phyloP scores from a whole-genome alignment of 1,140 invertebrate genomes.

The Theocolax elegans region DNA sequence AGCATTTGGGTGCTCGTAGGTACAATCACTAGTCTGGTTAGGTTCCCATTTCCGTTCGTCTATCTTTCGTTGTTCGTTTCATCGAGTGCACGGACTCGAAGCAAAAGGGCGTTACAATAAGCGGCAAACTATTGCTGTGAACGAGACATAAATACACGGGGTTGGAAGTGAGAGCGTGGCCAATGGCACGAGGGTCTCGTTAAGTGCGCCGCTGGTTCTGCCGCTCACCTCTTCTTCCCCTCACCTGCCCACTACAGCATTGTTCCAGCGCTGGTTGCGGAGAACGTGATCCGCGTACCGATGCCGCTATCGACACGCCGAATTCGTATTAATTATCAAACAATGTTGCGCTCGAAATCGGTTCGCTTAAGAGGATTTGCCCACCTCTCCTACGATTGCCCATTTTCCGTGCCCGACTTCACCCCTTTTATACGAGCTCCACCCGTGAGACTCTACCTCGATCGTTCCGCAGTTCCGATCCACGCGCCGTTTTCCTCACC shows the following conservation, averaged over 20 bases:
- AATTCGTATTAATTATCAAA: conserved; percentile 44
- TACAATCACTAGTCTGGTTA: too few relatives aligned
- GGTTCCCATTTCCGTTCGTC: too few relatives aligned
- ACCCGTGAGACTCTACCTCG: too few relatives aligned
- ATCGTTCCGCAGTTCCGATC: neutral
- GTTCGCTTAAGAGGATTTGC: conserved; percentile 22
- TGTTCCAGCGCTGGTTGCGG: conserved; percentile 11
- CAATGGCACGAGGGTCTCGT: conserved; percentile 11
- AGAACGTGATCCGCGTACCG: conserved; percentile 39
- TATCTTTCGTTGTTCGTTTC: too few relatives aligned
- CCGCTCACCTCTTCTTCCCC: too few relatives aligned
- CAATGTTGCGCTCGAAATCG: conserved; percentile 36
- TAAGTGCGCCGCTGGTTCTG: too few relatives aligned
- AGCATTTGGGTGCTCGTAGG: neutral
- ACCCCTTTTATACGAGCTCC: neutral
- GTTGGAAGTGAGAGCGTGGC: neutral
- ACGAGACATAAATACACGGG: conserved; percentile 31
- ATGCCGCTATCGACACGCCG: conserved; percentile 25
- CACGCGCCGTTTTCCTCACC: neutral
- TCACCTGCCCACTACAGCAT: neutral
- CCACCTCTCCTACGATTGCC: neutral
- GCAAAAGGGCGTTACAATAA: conserved; percentile 9
- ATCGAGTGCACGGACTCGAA: neutral
- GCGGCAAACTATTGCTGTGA: conserved; percentile 9
- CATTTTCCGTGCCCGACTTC: neutral